Base-by-base conservation (phyloP, 1,140 invertebrate species). In the Maconellicoccus hirsutus region DNA sequence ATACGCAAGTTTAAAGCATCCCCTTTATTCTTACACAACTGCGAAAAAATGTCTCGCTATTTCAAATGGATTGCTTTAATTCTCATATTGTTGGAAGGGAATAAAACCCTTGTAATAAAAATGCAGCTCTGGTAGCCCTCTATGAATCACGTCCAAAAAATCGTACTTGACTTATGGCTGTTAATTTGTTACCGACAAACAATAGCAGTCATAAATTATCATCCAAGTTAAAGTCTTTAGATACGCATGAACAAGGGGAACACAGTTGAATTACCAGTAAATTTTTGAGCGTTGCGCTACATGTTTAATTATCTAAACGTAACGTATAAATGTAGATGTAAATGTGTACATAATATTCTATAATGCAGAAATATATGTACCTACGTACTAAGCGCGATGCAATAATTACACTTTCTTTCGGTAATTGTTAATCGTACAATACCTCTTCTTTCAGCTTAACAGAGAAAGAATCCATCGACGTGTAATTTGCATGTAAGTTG, bases 181-280 rank as follows among this genome's bases (percentile, higher is more conserved):
- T 16, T 52, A 52, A 52, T 52, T 52, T 52, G 42, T 52, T 52
- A 52, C 42, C 42, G 42, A 52, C 42, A 52, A 52, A 52, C 42
- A 52, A 52, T 52, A 19, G 42, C 42, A 19, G n/a, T 16, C 42
- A 52, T 52, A 52, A 52, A 52, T 52, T 52, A 52, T 52, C 42
- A 52, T 52, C 16, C 42, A 14, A 19, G 3, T 52, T 52, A 16
- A 52, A 19, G 42, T 52, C 42, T 52, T 52, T 16, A 52, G 6
- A 3, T 19, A 19, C 42, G 3, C 42, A 52, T 16, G 12, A 52
- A 52, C 29, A 52, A 52, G 42, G 16, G 42, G 3, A 52, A 52
- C n/a, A n/a, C 6, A 52, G 42, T 6, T 19, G 6, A 16, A 52
- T 52, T 4, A 16, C n/a, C 6, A 2, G 42, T 16, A 52, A 6